Conservation (phyloP, 2,113 vertebrate genomes). For the Nothobranchius furzeri region DNA sequence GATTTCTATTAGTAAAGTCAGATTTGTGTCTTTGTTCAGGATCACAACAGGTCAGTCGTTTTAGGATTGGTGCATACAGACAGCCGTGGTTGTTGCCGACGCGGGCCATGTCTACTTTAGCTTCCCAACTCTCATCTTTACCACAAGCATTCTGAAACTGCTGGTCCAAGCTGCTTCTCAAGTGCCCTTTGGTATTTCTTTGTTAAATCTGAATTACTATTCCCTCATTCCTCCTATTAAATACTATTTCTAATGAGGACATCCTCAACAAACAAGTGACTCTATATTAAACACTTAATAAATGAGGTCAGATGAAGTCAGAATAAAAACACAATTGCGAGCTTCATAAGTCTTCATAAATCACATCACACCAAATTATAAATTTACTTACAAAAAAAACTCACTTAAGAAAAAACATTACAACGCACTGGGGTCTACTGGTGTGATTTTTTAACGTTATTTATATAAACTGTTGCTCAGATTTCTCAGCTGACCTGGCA, state of each 20-base stretch:
- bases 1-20: conserved; percentile 5
- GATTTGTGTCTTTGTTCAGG: background rate
- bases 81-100: too few species aligned
- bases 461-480: conserved; percentile 24
- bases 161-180: too few species aligned
- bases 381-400: too few species aligned
- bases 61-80: conserved; percentile 3
- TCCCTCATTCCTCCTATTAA: background rate
- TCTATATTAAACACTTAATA: too few species aligned
- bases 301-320: background rate
- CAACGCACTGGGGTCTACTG: background rate
- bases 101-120: conserved; percentile 58
- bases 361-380: too few species aligned
- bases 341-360: too few species aligned
- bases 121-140: conserved; percentile 45
- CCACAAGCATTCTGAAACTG: conserved; percentile 9
- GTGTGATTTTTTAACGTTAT: conserved; percentile 6
- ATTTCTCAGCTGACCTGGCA: conserved; percentile 1
- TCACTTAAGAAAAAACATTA: background rate
- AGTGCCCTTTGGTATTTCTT: conserved; percentile 5
- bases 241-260: too few species aligned
- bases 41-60: conserved; percentile 14
- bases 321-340: background rate
- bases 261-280: background rate
- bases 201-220: background rate